Percentiles rank a stretch among this genome's conserved stretches.
phyloP scores from a whole-genome alignment of 2,888 invertebrate genomes.

The Spisula solida region DNA sequence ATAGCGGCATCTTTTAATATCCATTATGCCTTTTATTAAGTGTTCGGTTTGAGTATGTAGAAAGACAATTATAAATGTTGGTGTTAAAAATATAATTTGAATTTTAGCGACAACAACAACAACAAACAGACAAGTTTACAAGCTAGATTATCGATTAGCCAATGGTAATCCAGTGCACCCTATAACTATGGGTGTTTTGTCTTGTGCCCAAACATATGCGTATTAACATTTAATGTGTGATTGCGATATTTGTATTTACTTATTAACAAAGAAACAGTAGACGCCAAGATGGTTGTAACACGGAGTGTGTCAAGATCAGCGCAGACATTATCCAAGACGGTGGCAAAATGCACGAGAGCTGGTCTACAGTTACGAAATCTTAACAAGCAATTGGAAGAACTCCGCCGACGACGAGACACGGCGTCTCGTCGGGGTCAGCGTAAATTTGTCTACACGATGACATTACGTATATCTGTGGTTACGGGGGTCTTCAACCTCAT shows the following conservation, averaged over 20 bases:
- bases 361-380: neutral
- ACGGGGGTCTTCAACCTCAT: constrained; percentile 60
- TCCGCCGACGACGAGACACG: constrained; percentile 28
- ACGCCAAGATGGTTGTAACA: neutral
- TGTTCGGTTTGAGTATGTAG: too few relatives aligned
- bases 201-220: too few relatives aligned
- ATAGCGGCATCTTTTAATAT: too few relatives aligned
- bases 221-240: too few relatives aligned
- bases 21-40: too few relatives aligned
- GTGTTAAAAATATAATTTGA: too few relatives aligned
- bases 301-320: neutral
- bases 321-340: neutral
- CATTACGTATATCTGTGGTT: constrained; percentile 55
- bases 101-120: too few relatives aligned
- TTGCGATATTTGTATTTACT: neutral
- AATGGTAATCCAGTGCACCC: too few relatives aligned
- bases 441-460: constrained; percentile 48
- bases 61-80: too few relatives aligned
- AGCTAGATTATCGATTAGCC: too few relatives aligned
- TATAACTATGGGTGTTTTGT: too few relatives aligned
- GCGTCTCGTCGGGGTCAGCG: constrained; percentile 34
- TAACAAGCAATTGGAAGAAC: constrained; percentile 9
- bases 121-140: too few relatives aligned
- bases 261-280: neutral
- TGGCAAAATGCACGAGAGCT: neutral